Conservation (phyloP, 2,888 invertebrate genomes). For the Chorisops tibialis region DNA sequence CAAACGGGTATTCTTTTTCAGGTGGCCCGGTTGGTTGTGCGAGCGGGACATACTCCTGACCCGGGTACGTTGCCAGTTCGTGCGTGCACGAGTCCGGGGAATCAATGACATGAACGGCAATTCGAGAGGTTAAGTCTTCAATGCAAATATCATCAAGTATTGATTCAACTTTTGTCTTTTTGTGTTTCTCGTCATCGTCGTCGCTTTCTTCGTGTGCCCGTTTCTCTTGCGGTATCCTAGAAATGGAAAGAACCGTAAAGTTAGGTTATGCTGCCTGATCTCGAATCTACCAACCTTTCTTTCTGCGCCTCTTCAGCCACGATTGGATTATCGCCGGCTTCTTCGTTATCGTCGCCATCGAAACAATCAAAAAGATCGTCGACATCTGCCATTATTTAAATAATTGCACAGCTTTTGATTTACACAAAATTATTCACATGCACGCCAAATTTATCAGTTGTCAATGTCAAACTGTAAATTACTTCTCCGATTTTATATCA, state of each 20-base stretch:
- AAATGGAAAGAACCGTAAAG: background rate
- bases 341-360: constrained; percentile 40
- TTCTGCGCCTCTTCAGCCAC: constrained; percentile 16
- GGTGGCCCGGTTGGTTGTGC: constrained; percentile 63
- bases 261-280: constrained; percentile 20
- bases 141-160: constrained; percentile 57
- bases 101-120: constrained; percentile 84
- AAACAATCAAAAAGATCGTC: constrained; percentile 51
- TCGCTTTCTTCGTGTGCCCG: constrained; percentile 33
- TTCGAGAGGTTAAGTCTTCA: constrained; percentile 73
- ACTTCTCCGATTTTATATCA: too few relatives aligned
- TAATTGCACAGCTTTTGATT: background rate
- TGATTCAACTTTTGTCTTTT: constrained; percentile 42
- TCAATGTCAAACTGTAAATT: constrained; percentile 13
- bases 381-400: constrained; percentile 43
- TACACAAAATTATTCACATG: background rate
- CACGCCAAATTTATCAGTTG: constrained; percentile 40
- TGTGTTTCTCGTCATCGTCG: constrained; percentile 28
- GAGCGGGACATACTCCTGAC: constrained; percentile 69
- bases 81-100: constrained; percentile 92
- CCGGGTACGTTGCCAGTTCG: constrained; percentile 92
- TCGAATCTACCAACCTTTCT: background rate
- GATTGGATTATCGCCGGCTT: constrained; percentile 32
- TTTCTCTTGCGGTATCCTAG: constrained; percentile 31
- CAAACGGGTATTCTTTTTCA: constrained; percentile 90